Evolutionary conservation across 2,888 invertebrate species (phyloP), one percentile per base, ranked within the genome.

Genomic region (Seira sanloemensis): DNA sequence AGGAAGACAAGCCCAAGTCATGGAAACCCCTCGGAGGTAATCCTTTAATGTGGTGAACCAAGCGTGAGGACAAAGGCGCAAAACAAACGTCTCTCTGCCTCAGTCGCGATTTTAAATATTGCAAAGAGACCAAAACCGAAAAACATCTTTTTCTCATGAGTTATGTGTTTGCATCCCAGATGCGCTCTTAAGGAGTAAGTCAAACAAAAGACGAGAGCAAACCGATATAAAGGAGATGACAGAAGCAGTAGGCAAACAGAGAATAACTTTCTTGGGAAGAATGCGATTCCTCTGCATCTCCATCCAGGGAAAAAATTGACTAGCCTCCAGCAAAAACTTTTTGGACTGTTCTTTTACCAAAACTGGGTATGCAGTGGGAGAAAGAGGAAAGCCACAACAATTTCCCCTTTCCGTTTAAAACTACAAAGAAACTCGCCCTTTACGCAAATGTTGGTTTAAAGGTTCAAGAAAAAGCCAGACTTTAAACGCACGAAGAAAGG

Each of bases 31-130:
- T 74, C 68, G 27, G 23, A 80, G 78, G 54, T 80, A 80, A 80
- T 80, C 79, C 73, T 80, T 74, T 80, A 74, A 23, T 73, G 73
- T 72, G 50, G 74, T 74, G 73, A 74, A 80, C 79, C 79, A 68
- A 67, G 73, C 73, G 54, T 67, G 25, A 58, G 68, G 73, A 80
- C 79, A 72, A 65, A 50, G 65, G 78, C 37, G 37, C 4, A 37
- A 37, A 37, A 37, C 37, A 12, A n/a, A n/a, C n/a, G n/a, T n/a
- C n/a, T n/a, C n/a, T n/a, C n/a, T n/a, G n/a, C n/a, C n/a, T n/a
- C n/a, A n/a, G 37, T 37, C 12, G 37, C 37, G 12, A 37, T 37
- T 37, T 37, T 37, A 37, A 37, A 37, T 37, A 37, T 37, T 12
- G 5, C 37, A 12, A n/a, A n/a, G n/a, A n/a, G 37, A 4, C 37